Evolutionary conservation across 37 sponge, comb jelly and placozoan species (phyloP), one percentile per base, ranked within the genome.

Genomic region (Bolinopsis microptera): DNA sequence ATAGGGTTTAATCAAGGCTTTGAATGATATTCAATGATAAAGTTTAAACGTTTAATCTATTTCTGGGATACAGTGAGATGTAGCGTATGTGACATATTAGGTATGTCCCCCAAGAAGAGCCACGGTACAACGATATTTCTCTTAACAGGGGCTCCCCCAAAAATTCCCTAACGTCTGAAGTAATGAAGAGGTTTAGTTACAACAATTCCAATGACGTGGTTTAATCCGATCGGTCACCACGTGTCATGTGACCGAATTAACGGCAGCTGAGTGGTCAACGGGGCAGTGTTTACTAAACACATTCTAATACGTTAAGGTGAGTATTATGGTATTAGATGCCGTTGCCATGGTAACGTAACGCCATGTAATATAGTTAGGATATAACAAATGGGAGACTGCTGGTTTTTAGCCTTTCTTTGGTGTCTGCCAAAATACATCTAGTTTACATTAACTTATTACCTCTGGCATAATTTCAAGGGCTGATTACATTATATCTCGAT

Each of bases 351-450:
- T 72, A 21, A 72, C n/a, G 31, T n/a, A 8, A 48, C 61, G 68
- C 68, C 13, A 72, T 72, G 75, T 72, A 72, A 72, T 72, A 21
- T 28, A n/a, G 75, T 72, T 72, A 72, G 75, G 31, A 28, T 72
- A 72, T 72, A 23, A 72, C 75, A 72, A 28, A n/a, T 13, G 61
- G 61, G 61, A 48, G 61, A 48, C 61, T 48, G 9, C 61, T 48
- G 61, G 61, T 48, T 48, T 48, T 48, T 5, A 18, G 5, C 61
- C 61, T 48, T 48, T 48, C 13, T 13, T 48, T n/a, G n/a, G n/a
- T n/a, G n/a, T n/a, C n/a, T n/a, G n/a, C n/a, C n/a, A n/a, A n/a
- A n/a, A n/a, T n/a, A n/a, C n/a, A n/a, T n/a, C n/a, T n/a, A n/a
- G n/a, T n/a, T n/a, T n/a, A n/a, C n/a, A n/a, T n/a, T n/a, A n/a